A percentile compares a stretch with the other conserved stretches of the same genome.
These are phyloP conservation scores for Sipha flava DNA, from an alignment of 1,140 invertebrate species.

Conservation along the genomic window DNA sequence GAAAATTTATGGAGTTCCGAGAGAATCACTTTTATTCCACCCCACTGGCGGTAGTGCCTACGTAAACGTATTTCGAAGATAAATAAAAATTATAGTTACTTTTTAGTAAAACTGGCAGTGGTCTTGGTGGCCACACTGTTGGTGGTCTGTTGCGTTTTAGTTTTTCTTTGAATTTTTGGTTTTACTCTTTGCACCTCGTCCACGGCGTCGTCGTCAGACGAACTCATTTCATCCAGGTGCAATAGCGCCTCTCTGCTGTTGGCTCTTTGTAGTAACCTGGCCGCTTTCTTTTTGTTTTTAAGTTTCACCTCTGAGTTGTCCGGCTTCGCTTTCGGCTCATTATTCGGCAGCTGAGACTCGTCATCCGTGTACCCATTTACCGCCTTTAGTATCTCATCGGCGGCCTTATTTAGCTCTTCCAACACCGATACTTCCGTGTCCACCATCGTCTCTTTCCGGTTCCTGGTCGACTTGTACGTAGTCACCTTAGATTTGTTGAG, in stretches of 20 bases:
- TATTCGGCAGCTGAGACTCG: constrained; percentile 40
- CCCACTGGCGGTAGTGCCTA: no score
- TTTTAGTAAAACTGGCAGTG: constrained; percentile 8
- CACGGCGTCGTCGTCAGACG: constrained; percentile 45
- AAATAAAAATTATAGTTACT: no score
- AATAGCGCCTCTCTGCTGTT: constrained; percentile 46
- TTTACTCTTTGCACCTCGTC: constrained; percentile 39
- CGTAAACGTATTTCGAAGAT: no score
- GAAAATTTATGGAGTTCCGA: no score
- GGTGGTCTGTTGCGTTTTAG: neutral
- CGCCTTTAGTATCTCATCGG: constrained; percentile 48
- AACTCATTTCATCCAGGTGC: constrained; percentile 45
- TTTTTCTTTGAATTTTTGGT: constrained; percentile 20
- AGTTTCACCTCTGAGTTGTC: constrained; percentile 33
- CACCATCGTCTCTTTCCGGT: neutral
- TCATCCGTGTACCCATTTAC: constrained; percentile 49
- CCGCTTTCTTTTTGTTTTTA: constrained; percentile 40
- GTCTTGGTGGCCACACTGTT: constrained; percentile 15
- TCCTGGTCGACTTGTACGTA: neutral
- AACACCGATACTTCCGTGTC: constrained; percentile 43
- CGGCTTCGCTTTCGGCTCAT: constrained; percentile 39
- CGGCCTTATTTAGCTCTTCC: constrained; percentile 48
- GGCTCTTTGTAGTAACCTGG: constrained; percentile 46
- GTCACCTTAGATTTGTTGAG: neutral
- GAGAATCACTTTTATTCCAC: no score